Evolutionary conservation across 2,888 invertebrate genomes (phyloP), one percentile per base, ranked within the genome.

Genomic region (Acleris laterana): DNA sequence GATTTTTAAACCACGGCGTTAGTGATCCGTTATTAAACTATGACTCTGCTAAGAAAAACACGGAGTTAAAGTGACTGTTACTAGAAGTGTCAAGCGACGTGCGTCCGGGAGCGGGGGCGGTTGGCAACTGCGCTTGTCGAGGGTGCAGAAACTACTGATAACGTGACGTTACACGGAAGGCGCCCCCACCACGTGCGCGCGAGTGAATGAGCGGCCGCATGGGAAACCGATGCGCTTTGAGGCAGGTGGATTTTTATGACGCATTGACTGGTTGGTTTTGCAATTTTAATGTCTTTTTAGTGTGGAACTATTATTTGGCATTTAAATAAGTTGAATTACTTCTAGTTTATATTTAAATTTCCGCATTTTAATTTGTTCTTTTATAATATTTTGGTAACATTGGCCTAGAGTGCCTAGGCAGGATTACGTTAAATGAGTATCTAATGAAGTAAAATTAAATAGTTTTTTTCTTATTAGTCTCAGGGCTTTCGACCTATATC

Each of bases 121-220:
- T 93, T 90, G 83, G 88, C 89, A 90, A 93, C 92, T 93, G 91
- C 84, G 83, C 83, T 77, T 76, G 71, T 82, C 83, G 85, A 87
- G 92, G 92, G 90, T 92, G 92, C 90, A 86, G 90, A 90, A 89
- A 89, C 90, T 89, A 88, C 90, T 90, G 92, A 92, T 90, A 89
- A 89, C 84, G 84, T 90, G 91, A 93, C 91, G 84, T 90, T 91
- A 93, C 91, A 89, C 92, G 90, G 92, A 91, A 92, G 91, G 87
- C 88, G 77, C 83, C 87, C 88, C 84, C 87, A 80, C 90, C 89
- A 89, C 81, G 87, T 84, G 87, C 82, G 73, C 80, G 68, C 75
- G 77, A 74, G 74, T 88, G 82, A 90, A 89, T 89, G 89, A 85
- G 91, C 90, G 90, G 91, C 90, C 89, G 90, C 90, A 77, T 77